Evolutionary conservation across 2,797 vertebrate genomes (phyloP).

Genomic region (Forpus xanthops): DNA sequence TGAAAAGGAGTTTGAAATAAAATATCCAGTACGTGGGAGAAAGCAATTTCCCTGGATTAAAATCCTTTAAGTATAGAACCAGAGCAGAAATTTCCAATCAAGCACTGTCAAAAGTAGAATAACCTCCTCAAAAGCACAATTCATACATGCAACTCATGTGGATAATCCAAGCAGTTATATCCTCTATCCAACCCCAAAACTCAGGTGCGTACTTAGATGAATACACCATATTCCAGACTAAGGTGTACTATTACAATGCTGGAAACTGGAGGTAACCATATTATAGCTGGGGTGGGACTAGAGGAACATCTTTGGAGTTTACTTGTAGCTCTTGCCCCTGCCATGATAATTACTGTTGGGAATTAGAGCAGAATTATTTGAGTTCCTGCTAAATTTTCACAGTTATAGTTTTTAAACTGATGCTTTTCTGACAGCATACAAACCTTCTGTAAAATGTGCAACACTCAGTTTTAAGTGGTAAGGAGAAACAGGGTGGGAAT

Average conservation of each 20-base stretch:
- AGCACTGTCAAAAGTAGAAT: neutral
- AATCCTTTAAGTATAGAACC: neutral
- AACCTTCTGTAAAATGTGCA: neutral
- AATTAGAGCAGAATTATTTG: neutral
- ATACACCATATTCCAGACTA: neutral
- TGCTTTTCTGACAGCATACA: neutral
- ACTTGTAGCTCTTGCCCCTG: no score
- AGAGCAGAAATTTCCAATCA: neutral
- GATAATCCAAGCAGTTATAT: neutral
- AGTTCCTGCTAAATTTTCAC: neutral
- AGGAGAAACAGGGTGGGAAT: neutral
- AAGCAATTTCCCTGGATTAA: neutral
- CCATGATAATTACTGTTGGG: neutral
- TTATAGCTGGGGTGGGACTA: neutral
- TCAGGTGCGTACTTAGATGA: neutral
- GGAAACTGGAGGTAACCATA: neutral
- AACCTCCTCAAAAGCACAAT: neutral
- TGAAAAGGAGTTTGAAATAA: neutral
- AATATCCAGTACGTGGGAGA: neutral
- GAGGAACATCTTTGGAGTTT: neutral
- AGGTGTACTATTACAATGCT: fast-evolving
- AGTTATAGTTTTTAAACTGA: neutral
- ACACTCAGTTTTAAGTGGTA: neutral
- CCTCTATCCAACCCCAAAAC: neutral
- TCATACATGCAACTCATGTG: fast-evolving